Evolutionary conservation across 2,113 vertebrate species (phyloP).

Genomic region (Brachypodius melanocephalos): DNA sequence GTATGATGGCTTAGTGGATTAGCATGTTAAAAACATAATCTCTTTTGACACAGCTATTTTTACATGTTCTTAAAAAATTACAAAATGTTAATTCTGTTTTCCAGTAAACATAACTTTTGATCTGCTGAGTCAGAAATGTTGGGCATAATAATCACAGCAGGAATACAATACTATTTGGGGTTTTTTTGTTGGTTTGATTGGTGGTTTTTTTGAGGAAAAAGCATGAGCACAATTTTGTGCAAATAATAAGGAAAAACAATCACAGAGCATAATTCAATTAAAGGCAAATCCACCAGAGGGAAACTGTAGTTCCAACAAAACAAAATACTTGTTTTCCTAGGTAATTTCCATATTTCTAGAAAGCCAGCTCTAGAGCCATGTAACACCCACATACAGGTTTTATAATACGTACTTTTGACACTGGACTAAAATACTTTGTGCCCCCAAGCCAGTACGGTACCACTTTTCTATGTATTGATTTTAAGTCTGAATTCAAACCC

Average conservation of each 20-base stretch:
- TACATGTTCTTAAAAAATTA: neutral
- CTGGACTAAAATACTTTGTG: neutral
- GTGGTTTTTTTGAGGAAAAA: neutral
- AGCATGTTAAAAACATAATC: slow-evolving; percentile 26
- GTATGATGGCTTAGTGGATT: neutral
- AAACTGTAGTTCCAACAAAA: neutral
- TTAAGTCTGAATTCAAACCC: neutral
- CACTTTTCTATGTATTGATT: neutral
- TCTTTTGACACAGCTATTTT: slow-evolving; percentile 43
- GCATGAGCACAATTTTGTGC: neutral
- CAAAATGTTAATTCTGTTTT: slow-evolving; percentile 45
- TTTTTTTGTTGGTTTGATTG: neutral
- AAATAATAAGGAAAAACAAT: neutral
- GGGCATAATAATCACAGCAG: slow-evolving; percentile 23
- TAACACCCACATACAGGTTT: neutral
- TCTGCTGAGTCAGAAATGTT: slow-evolving; percentile 35
- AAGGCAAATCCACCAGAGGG: neutral
- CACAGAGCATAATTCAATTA: neutral
- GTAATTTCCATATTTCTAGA: neutral
- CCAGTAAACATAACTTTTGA: slow-evolving; percentile 36
- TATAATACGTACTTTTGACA: neutral
- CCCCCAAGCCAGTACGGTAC: neutral
- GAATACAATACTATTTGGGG: neutral
- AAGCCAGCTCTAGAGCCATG: neutral
- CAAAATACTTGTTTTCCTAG: neutral